Base-by-base conservation (phyloP, 1,140 invertebrate genomes). In the Microplitis demolitor region DNA sequence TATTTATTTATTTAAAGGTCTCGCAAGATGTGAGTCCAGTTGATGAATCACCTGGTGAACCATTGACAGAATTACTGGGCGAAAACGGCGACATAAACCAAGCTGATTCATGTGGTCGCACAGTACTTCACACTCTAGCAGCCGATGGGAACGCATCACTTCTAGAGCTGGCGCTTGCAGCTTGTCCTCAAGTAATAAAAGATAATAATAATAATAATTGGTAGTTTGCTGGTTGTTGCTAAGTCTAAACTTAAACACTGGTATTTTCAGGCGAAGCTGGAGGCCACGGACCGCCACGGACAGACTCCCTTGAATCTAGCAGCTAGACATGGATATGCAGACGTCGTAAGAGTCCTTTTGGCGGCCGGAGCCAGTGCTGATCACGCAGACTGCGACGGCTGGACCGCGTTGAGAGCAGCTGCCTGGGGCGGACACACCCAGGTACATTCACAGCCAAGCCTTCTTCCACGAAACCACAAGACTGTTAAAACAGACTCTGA, bases 371-470 rank as follows among this genome's bases (percentile, higher is more conserved):
- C 96, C 0, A 88, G 90, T 76, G 89, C 92, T 0, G 94, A 97
- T 86, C 92, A 94, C 69, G 93, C 94, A 5, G 96, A 98, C 86
- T 91, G 91, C 35, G 96, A 98, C 81, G 94, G 94, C 13, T 95
- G 97, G 91, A 97, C 96, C 53, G 95, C 96, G 3, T 85, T 98
- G 45, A 88, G 94, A 76, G 93, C 94, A 8, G 95, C 95, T 31
- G 95, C 96, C 39, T 97, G 96, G 96, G 96, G 95, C 71, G 96
- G 96, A 14, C 96, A 98, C 81, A 95, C 93, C 13, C 95, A 97
- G 88, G 92, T 92, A 85, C 88, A 89, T 76, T 68, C 70, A 74
- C 72, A 76, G 77, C 76, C 77, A 78, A 76, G 69, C 58, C 72
- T 76, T 66, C 62, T 72, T 67, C 56, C 74, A 67, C 70, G 69